Percentiles rank a stretch among this genome's conserved stretches.
Conservation (phyloP, 2,113 vertebrate species). For the Hippoglossus stenolepis region DNA sequence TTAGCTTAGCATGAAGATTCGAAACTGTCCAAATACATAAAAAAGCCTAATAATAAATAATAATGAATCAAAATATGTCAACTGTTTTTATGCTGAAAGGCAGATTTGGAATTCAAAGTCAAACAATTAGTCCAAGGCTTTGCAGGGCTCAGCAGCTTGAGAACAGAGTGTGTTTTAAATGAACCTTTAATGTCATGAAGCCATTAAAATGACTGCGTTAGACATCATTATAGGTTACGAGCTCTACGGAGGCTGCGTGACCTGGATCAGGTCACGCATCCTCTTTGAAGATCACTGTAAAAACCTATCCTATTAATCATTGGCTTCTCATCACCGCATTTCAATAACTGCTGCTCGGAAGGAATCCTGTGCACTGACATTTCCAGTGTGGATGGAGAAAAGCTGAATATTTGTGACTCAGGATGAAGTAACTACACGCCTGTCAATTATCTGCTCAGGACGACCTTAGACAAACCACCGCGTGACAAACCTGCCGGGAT, state of each 20-base stretch:
- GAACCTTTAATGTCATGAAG: background rate
- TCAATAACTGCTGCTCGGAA: conserved; percentile 32
- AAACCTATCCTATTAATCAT: conserved; percentile 43
- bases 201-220: background rate
- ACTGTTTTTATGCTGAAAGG: too few species aligned
- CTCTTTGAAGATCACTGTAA: conserved; percentile 11
- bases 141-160: background rate
- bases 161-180: background rate
- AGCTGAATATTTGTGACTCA: conserved; percentile 51
- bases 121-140: background rate
- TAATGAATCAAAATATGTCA: too few species aligned
- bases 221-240: background rate
- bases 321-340: conserved; percentile 41
- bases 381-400: conserved; percentile 43
- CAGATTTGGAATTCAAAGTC: too few species aligned
- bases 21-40: too few species aligned
- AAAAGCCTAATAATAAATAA: too few species aligned
- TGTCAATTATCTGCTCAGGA: conserved; percentile 58
- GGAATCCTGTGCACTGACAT: conserved; percentile 31
- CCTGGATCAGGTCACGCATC: background rate
- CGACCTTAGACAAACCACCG: background rate
- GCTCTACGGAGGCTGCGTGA: background rate
- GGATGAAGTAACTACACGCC: conserved; percentile 51
- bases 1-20: too few species aligned
- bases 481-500: conserved; percentile 39